Conservation (phyloP, 2,888 invertebrate species). For the Clepsis dumicolana region DNA sequence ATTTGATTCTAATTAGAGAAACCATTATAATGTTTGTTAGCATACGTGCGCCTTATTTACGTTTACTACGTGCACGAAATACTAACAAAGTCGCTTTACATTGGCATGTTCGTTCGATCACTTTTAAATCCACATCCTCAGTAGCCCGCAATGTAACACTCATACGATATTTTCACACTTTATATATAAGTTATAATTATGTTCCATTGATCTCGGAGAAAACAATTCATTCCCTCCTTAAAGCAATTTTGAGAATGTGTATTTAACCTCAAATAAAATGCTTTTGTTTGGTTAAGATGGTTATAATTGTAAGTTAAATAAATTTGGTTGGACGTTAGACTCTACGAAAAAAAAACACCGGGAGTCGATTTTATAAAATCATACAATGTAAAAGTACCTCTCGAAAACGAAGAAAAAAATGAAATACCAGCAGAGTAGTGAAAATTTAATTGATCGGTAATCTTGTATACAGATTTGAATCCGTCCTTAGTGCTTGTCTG, state of each 20-base stretch:
- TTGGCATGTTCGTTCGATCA: neutral
- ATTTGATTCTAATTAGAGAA: constrained; percentile 8
- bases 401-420: no score
- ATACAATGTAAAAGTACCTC: no score
- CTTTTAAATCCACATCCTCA: neutral
- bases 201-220: neutral
- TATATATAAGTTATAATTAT: neutral
- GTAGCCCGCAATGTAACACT: neutral
- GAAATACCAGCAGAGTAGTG: no score
- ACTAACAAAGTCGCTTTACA: neutral
- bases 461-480: no score
- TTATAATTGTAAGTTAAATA: neutral
- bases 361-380: no score
- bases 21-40: neutral
- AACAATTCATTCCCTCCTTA: constrained; percentile 9
- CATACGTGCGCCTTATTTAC: neutral
- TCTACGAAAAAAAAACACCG: no score
- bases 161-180: neutral
- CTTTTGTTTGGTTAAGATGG: neutral
- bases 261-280: neutral
- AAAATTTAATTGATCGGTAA: no score
- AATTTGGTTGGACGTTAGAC: neutral
- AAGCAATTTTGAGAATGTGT: constrained; percentile 15
- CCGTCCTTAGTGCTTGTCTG: no score
- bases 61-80: neutral